These are phyloP conservation scores for Rana temporaria DNA, from an alignment of 2,113 vertebrate genomes.

Conservation along the genomic window DNA sequence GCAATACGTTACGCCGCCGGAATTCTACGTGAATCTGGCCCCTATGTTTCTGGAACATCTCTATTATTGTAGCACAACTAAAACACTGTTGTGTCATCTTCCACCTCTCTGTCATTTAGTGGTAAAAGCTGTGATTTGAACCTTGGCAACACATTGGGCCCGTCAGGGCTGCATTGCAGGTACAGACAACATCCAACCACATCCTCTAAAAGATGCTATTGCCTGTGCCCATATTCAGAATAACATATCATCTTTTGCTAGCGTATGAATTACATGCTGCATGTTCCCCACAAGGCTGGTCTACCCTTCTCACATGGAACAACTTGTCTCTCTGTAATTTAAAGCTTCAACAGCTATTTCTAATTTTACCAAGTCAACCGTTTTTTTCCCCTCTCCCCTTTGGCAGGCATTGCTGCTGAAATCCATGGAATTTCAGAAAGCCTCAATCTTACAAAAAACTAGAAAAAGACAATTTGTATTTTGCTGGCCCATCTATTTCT, in stretches of 20 bases:
- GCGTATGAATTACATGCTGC: slow-evolving; percentile 44
- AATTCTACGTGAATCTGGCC: no score
- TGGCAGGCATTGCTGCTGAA: slow-evolving; percentile 53
- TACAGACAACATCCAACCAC: slow-evolving; percentile 18
- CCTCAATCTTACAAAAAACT: slow-evolving; percentile 1
- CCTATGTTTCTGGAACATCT: not conserved
- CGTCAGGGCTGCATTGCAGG: slow-evolving; percentile 20
- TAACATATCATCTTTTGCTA: slow-evolving; percentile 41
- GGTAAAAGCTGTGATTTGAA: slow-evolving; percentile 5
- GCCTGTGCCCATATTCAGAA: slow-evolving; percentile 24
- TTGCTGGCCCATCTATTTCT: slow-evolving; percentile 44
- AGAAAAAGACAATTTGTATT: slow-evolving; percentile 51
- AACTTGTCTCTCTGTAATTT: slow-evolving; percentile 48
- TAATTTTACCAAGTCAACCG: slow-evolving; percentile 54
- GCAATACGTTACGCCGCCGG: no score
- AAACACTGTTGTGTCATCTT: slow-evolving; percentile 11
- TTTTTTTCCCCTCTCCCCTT: slow-evolving; percentile 20
- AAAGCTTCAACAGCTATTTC: slow-evolving; percentile 51
- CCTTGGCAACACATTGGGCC: not conserved
- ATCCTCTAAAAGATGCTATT: slow-evolving; percentile 25
- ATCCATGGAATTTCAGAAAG: slow-evolving; percentile 46
- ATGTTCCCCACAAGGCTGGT: slow-evolving; percentile 26
- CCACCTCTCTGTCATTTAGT: not conserved
- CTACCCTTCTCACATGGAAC: not conserved
- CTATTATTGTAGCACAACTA: not conserved